Evolutionary conservation across 2,888 invertebrate species (phyloP), one percentile per base, ranked within the genome.

Genomic region (Apotomis betuletana): DNA sequence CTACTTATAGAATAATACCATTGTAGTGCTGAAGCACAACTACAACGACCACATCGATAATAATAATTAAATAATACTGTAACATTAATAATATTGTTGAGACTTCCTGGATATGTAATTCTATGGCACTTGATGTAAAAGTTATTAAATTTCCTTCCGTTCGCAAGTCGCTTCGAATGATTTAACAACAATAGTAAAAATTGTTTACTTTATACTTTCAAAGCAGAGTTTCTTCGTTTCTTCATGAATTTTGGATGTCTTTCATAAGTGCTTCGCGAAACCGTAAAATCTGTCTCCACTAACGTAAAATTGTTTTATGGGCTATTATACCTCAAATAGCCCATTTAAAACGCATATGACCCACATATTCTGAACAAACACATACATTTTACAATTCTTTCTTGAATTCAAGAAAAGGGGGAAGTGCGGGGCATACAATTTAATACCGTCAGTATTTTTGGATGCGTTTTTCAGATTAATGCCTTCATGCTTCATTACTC

Each of bases 281-380:
- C 80, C 81, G 82, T 87, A 86, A 87, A 88, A 83, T 83, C 82
- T 83, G 81, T 85, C 79, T 78, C 74, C 75, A 82, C 81, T 82
- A 83, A 80, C 83, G 81, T 86, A 83, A 86, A 85, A 85, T 86
- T 78, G 82, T 83, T 85, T 87, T 85, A 87, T 83, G 79, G 77
- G 74, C 80, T 75, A 79, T 85, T 81, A 81, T 80, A 77, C 74
- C 75, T 77, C 79, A 77, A 80, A 85, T 78, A 79, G 77, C 71
- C 79, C 81, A 80, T 85, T 86, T 83, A 83, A 85, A 82, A 76
- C 79, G 75, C 76, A 79, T 80, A 83, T 79, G 81, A 76, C 74
- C 75, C 67, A 75, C 73, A 62, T 71, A 74, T 74, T 74, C 73
- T 64, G 73, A 70, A 70, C 27, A 76, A 76, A 75, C 61, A 70